These are phyloP conservation scores for Catocala nupta DNA, from an alignment of 2,888 invertebrate species.

Conservation along the genomic window DNA sequence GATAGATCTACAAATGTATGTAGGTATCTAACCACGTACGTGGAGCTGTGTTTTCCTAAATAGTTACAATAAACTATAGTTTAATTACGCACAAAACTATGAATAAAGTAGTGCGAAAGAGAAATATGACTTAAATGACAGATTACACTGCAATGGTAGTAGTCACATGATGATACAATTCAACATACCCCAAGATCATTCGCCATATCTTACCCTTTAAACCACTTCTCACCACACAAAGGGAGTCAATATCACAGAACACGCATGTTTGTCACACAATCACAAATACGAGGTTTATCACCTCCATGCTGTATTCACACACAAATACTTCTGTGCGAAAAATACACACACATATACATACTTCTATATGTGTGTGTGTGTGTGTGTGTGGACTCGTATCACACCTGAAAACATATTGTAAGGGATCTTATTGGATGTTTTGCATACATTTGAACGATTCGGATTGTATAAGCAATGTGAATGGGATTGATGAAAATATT, in stretches of 20 bases:
- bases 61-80: no score
- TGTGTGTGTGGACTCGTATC: not conserved
- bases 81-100: no score
- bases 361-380: no score
- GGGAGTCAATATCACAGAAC: slow-evolving; percentile 5
- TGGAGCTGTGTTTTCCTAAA: no score
- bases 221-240: not conserved
- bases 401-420: slow-evolving; percentile 2
- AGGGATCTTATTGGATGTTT: slow-evolving; percentile 7
- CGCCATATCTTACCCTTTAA: not conserved
- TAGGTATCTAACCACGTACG: no score
- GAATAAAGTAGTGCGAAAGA: no score
- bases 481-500: no score
- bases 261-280: slow-evolving; percentile 1
- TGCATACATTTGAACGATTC: slow-evolving; percentile 4
- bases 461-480: not conserved
- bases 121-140: no score
- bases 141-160: no score
- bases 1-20: no score
- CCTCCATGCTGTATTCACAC: not conserved
- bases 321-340: not conserved
- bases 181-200: not conserved
- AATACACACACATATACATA: not conserved
- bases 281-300: slow-evolving; percentile 2
- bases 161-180: no score